Evolutionary conservation across 2,888 invertebrate genomes (phyloP).

Genomic region (Netelia virgata): DNA sequence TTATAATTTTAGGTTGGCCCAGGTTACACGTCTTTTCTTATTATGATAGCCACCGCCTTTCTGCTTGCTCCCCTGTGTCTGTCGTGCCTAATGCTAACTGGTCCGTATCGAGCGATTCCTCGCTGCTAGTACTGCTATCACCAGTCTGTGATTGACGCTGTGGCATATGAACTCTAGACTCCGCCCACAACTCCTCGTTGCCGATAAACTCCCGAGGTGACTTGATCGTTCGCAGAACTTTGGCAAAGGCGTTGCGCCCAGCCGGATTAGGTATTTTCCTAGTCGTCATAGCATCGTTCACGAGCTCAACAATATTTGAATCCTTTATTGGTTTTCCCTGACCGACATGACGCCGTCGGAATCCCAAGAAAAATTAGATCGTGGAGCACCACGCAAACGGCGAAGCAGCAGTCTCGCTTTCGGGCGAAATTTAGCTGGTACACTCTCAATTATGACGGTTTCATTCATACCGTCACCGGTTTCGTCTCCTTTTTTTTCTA

Average conservation of each 20-base stretch:
- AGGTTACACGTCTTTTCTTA: too few species aligned
- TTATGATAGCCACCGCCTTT: too few species aligned
- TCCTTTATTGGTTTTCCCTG: slow-evolving; percentile 12
- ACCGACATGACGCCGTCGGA: slow-evolving; percentile 7
- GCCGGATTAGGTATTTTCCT: slow-evolving; percentile 6
- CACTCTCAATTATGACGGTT: not conserved
- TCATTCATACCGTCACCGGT: not conserved
- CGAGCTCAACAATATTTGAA: slow-evolving; percentile 48
- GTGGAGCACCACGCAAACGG: not conserved
- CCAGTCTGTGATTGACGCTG: too few species aligned
- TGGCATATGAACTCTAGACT: too few species aligned
- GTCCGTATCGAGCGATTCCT: too few species aligned
- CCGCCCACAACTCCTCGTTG: too few species aligned
- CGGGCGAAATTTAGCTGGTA: not conserved
- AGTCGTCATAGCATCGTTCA: slow-evolving; percentile 35
- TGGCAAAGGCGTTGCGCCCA: slow-evolving; percentile 16
- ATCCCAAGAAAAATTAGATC: slow-evolving; percentile 14
- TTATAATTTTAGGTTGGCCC: too few species aligned
- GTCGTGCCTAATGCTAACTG: too few species aligned
- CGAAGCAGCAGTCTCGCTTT: slow-evolving; percentile 6
- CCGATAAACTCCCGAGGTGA: too few species aligned
- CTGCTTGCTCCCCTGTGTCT: too few species aligned
- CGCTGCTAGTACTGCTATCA: too few species aligned
- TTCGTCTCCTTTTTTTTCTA: not conserved
- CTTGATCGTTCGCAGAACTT: not conserved